phyloP scores from a whole-genome alignment of 2,797 vertebrate species.

The Chaetodon trifasciatus region DNA sequence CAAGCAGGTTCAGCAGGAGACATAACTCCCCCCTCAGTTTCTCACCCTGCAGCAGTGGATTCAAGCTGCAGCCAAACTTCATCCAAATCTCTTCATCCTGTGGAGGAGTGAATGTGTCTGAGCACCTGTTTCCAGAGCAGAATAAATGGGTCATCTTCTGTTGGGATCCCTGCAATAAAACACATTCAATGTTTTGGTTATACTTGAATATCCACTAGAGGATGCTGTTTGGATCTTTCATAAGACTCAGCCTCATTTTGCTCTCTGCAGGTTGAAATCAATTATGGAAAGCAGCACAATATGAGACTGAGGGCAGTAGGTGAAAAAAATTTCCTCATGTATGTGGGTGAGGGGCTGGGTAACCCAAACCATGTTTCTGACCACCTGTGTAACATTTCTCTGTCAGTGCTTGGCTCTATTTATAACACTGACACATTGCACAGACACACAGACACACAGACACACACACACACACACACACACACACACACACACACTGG shows the following conservation, averaged over 20 bases:
- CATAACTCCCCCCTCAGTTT: slow-evolving; percentile 16
- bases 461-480: no score
- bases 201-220: slow-evolving; percentile 50
- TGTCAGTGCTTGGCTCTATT: slow-evolving; percentile 67
- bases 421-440: slow-evolving; percentile 68
- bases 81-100: neutral
- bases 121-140: neutral
- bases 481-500: slow-evolving; percentile 34
- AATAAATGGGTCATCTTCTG: neutral
- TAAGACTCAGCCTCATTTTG: neutral
- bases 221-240: slow-evolving; percentile 32
- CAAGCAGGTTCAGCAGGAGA: slow-evolving; percentile 50
- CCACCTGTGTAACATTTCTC: slow-evolving; percentile 70
- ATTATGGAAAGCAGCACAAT: neutral
- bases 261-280: slow-evolving; percentile 11
- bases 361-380: slow-evolving; percentile 67
- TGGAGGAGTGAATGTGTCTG: neutral
- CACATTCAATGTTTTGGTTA: neutral
- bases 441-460: slow-evolving; percentile 43
- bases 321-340: slow-evolving; percentile 19
- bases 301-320: neutral
- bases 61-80: neutral
- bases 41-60: neutral
- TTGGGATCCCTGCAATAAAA: neutral
- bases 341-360: slow-evolving; percentile 26